These are phyloP conservation scores for Pinna nobilis DNA, from an alignment of 1,140 invertebrate species.

Conservation along the genomic window DNA sequence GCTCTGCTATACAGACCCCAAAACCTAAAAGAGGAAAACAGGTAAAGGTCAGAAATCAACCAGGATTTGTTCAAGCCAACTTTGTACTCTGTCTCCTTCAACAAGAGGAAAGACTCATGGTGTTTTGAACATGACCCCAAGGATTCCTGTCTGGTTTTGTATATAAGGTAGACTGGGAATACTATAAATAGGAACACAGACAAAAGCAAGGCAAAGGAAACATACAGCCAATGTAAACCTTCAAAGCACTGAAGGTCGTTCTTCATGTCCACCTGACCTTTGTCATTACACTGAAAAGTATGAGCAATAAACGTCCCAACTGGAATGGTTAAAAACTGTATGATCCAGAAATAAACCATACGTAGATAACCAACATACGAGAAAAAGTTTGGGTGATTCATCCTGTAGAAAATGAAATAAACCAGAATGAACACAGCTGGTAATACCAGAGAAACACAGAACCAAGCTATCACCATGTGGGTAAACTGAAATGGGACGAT, in stretches of 20 bases:
- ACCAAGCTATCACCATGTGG: conserved; percentile 57
- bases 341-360: conserved; percentile 49
- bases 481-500: conserved; percentile 52
- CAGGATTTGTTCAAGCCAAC: conserved; percentile 67
- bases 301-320: conserved; percentile 59
- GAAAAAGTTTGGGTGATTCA: conserved; percentile 54
- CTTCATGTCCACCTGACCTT: conserved; percentile 57
- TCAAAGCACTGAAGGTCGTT: conserved; percentile 59
- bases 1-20: conserved; percentile 60
- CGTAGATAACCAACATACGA: conserved; percentile 57
- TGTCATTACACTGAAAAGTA: conserved; percentile 64
- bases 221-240: conserved; percentile 62
- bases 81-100: conserved; percentile 72
- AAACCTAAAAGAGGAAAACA: conserved; percentile 69
- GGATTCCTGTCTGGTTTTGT: conserved; percentile 58
- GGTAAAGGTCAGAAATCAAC: conserved; percentile 59
- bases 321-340: conserved; percentile 66
- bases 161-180: conserved; percentile 64
- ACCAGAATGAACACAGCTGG: conserved; percentile 38
- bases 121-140: conserved; percentile 56
- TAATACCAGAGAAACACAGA: conserved; percentile 41
- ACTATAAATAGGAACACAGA: conserved; percentile 55
- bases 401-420: conserved; percentile 47
- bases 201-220: conserved; percentile 51
- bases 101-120: conserved; percentile 66